A percentile compares a stretch with the other conserved stretches of the same genome.
These are phyloP conservation scores for Hydra vulgaris DNA, from an alignment of 30 jellyfish, hydroid and myxozoan species.

Conservation along the genomic window DNA sequence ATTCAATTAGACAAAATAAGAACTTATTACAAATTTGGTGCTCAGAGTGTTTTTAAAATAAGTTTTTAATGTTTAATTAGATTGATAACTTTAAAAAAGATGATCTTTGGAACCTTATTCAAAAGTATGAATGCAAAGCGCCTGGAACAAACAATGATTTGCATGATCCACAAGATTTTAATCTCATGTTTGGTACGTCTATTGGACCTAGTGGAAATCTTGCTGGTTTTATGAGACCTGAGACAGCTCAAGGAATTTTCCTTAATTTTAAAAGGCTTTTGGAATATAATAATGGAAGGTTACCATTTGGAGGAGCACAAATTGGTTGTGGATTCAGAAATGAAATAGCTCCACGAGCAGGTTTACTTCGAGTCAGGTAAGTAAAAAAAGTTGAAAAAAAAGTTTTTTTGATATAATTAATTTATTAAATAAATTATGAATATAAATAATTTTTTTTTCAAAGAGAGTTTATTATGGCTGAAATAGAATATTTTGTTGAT, in stretches of 20 bases:
- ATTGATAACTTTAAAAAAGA: constrained; percentile 74
- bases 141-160: constrained; percentile 85
- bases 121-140: constrained; percentile 80
- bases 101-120: constrained; percentile 71
- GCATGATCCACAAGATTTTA: constrained; percentile 91
- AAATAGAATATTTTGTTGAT: constrained; percentile 91
- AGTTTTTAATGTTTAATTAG: constrained; percentile 27
- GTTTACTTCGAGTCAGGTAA: constrained; percentile 90
- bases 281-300: constrained; percentile 87
- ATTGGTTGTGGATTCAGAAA: constrained; percentile 97
- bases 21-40: too few species aligned
- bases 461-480: constrained; percentile 99
- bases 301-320: constrained; percentile 99
- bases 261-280: constrained; percentile 85
- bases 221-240: constrained; percentile 98
- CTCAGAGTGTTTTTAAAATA: background rate
- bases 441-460: background rate
- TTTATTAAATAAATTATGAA: too few species aligned
- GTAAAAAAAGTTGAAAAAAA: background rate
- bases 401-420: background rate
- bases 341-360: constrained; percentile 99
- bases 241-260: constrained; percentile 98
- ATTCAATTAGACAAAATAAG: too few species aligned
- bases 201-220: constrained; percentile 96
- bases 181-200: constrained; percentile 94